Evolutionary conservation across 1,140 invertebrate species (phyloP), one percentile per base, ranked within the genome.

Genomic region (Vanessa tameamea): DNA sequence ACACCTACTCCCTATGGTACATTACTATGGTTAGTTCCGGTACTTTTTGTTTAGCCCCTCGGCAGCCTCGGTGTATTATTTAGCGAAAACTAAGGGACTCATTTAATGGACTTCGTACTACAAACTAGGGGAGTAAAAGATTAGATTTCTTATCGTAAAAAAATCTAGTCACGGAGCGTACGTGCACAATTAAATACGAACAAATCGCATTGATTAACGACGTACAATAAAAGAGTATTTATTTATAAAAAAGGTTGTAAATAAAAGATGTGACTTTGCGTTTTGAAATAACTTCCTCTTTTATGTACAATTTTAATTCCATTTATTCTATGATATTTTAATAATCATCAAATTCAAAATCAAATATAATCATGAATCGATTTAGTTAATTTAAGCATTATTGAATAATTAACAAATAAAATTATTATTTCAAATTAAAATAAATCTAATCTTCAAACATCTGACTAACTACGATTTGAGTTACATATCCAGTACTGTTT

Each of bases 81-180:
- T 92, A 90, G 88, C 87, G 81, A 88, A 88, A 88, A 87, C 86
- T 82, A 85, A 83, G 87, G 89, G 84, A 81, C 82, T 77, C 72
- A 72, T 87, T 90, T 90, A 92, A 92, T 92, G 88, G 85, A 89
- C 86, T 87, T 79, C 72, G 76, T 74, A 82, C 75, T 83, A 82
- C 72, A 68, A 81, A 86, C 80, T 77, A 86, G 87, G 88, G 88
- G 85, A 75, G 75, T 86, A 85, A 82, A 86, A 88, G 84, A 92
- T 92, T 90, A 88, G 88, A 90, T 92, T 92, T 90, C 90, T 90
- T 90, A 91, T 90, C 89, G 82, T 73, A 74, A 80, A 87, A 89
- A 87, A 87, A 87, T 84, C 80, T 82, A 78, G 75, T 72, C 69
- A 69, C 74, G 72, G 71, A 77, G 71, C 69, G 74, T 70, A 80